These are phyloP conservation scores for Anableps anableps DNA, from an alignment of 2,797 vertebrate genomes.

Conservation along the genomic window DNA sequence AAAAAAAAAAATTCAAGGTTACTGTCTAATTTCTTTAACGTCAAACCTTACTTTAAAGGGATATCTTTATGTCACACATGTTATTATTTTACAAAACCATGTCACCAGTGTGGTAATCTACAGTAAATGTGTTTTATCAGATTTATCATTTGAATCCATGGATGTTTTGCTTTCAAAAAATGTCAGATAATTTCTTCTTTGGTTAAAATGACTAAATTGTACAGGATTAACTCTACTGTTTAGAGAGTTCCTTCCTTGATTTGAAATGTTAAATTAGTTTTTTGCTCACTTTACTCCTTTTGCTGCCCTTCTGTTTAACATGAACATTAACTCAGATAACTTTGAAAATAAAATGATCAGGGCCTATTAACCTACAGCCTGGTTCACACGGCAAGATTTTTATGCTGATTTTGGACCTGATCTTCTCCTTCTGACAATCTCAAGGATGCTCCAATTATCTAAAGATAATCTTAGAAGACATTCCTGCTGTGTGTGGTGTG, in stretches of 20 bases:
- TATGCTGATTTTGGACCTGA: not conserved
- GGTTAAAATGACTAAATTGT: not conserved
- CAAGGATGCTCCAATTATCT: not conserved
- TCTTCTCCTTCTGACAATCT: not conserved
- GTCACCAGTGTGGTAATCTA: not conserved
- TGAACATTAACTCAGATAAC: not conserved
- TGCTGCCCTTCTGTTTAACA: not conserved
- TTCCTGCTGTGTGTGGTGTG: no score
- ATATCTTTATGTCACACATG: not conserved
- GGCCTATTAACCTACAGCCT: not conserved
- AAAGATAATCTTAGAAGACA: not conserved
- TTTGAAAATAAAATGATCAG: not conserved
- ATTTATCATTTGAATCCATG: not conserved
- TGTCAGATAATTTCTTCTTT: not conserved
- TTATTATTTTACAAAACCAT: not conserved
- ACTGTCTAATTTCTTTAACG: not conserved
- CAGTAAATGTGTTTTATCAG: not conserved
- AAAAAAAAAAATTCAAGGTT: not conserved
- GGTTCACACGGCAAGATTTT: not conserved
- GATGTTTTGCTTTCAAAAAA: not conserved
- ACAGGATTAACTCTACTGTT: not conserved
- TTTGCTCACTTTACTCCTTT: not conserved
- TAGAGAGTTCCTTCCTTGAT: not conserved
- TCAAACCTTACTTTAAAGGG: not conserved
- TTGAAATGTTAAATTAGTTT: not conserved